Evolutionary conservation across 2,113 vertebrate species (phyloP), one percentile per base, ranked within the genome.

Genomic region (Hepsetus odoe): DNA sequence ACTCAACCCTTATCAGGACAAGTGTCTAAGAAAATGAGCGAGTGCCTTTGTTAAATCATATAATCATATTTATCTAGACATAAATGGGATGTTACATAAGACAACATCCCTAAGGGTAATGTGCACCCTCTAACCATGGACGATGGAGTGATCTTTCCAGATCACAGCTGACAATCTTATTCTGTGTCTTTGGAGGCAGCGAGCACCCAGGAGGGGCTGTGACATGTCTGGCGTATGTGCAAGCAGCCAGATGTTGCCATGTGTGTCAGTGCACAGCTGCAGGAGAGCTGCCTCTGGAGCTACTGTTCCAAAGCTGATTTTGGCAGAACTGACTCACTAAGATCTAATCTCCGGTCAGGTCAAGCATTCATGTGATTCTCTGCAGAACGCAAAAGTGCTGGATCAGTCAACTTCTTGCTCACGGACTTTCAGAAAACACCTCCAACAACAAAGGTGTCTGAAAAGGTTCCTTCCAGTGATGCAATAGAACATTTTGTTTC

Each of bases 161-260:
- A 12, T 44, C 51, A n/a, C 10, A 42, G 33, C 62, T 76, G 74
- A 68, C 44, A 38, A 32, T 58, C 33, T 22, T 33, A 32, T 42
- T 42, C 33, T 44, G 35, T 42, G 55, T 35, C 51, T 26, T 56
- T 1, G 5, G 35, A 55, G 64, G 28, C 46, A 30, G 12, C 42
- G 10, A 22, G 53, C 51, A 58, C 9, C 51, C 5, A 24, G 5
- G 51, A 30, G 24, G 8, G 4, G 13, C 0, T 55, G 33, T 56
- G 35, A 68, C 38, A 49, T 67, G 72, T 30, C 28, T 44, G 28
- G 5, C 30, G 51, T 38, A 18, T 12, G 51, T 42, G 18, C 1
- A 42, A 12, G 33, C 56, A 20, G 16, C 26, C 28, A 33, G 28
- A 69, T 70, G 55, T 49, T 61, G 14, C 44, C 20, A 40, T 9